Evolutionary conservation across 1,140 invertebrate genomes (phyloP).

Genomic region (Drosophila sechellia): DNA sequence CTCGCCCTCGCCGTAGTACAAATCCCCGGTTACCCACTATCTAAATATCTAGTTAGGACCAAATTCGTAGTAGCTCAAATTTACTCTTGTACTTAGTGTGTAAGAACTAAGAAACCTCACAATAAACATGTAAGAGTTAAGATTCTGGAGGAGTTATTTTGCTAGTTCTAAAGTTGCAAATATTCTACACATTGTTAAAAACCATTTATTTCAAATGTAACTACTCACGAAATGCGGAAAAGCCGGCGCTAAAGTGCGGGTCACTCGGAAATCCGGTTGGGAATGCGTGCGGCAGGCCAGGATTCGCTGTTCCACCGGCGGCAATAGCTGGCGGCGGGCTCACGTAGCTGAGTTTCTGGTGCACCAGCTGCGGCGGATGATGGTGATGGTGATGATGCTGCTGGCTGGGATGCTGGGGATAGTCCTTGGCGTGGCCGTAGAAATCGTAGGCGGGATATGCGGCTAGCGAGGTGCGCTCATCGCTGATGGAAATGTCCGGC

Average conservation of each 20-base stretch:
- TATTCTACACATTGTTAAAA: too few relatives aligned
- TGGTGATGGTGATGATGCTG: slow-evolving; percentile 7
- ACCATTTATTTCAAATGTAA: too few relatives aligned
- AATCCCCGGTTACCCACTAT: neutral
- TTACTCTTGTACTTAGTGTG: slow-evolving; percentile 25
- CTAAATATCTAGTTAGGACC: slow-evolving; percentile 22
- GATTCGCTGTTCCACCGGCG: slow-evolving; percentile 15
- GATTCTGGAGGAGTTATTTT: too few relatives aligned
- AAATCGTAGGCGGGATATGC: slow-evolving; percentile 57
- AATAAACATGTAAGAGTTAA: slow-evolving; percentile 32
- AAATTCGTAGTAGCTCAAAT: slow-evolving; percentile 47
- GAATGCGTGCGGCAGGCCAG: slow-evolving; percentile 53
- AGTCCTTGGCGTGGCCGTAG: slow-evolving; percentile 50
- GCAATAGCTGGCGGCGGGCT: slow-evolving; percentile 10
- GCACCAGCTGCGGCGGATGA: slow-evolving; percentile 6
- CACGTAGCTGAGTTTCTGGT: slow-evolving; percentile 18
- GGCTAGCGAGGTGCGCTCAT: slow-evolving; percentile 58
- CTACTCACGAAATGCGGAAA: slow-evolving; percentile 80
- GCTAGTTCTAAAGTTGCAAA: too few relatives aligned
- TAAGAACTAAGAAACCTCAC: slow-evolving; percentile 54
- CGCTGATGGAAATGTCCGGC: slow-evolving; percentile 78
- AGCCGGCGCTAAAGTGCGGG: slow-evolving; percentile 74
- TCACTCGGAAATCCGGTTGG: slow-evolving; percentile 61
- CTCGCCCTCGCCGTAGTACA: slow-evolving; percentile 34
- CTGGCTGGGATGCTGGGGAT: slow-evolving; percentile 8